Evolutionary conservation across 2,797 vertebrate species (phyloP).

Genomic region (Molossus alvarezi): DNA sequence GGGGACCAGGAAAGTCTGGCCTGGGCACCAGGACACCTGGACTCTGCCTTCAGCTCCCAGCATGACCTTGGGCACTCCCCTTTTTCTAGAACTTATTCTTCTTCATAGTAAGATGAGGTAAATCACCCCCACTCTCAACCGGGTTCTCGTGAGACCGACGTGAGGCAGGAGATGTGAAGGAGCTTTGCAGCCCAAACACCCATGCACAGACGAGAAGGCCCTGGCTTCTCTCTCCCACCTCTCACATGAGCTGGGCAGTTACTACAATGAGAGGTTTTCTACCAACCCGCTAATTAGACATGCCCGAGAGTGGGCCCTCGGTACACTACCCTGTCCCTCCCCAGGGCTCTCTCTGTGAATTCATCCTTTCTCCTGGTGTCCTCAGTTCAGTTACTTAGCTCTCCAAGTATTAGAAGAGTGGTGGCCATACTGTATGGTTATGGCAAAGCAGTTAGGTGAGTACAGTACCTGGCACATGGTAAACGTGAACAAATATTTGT

Average conservation of each 20-base stretch:
- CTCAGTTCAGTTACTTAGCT: background rate
- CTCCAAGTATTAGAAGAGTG: constrained; percentile 56
- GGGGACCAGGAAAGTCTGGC: background rate
- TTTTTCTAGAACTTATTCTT: background rate
- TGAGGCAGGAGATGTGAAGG: background rate
- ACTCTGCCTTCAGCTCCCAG: background rate
- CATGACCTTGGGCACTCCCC: background rate
- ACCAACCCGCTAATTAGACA: background rate
- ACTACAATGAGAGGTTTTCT: background rate
- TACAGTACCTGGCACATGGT: background rate
- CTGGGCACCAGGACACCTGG: background rate
- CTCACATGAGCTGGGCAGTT: background rate
- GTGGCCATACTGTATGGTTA: background rate
- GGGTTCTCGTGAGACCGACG: background rate
- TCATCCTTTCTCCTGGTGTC: background rate
- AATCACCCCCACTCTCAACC: background rate
- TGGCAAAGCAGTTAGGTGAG: background rate
- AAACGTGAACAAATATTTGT: background rate
- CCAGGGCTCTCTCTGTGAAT: background rate
- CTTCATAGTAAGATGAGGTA: background rate
- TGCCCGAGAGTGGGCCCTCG: background rate
- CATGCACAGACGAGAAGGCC: background rate
- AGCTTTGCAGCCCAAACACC: background rate
- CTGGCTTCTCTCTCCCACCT: background rate
- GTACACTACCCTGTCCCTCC: background rate